phyloP scores from a whole-genome alignment of 2,888 invertebrate genomes.

The Trypoxylon attenuatum region DNA sequence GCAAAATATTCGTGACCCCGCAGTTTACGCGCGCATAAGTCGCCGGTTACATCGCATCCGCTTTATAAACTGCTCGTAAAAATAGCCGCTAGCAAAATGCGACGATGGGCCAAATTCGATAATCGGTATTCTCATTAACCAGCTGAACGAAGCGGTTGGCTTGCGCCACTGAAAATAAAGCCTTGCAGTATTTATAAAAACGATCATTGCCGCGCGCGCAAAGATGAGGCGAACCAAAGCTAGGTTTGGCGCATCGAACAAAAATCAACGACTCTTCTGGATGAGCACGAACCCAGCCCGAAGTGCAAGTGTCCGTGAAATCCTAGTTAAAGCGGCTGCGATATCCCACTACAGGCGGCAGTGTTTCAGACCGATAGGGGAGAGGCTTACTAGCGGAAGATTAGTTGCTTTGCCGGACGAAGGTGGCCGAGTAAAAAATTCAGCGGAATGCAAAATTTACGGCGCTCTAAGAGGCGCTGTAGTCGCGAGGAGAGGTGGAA shows the following conservation, averaged over 20 bases:
- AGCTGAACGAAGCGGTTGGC: conserved; percentile 18
- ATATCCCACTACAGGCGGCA: not conserved
- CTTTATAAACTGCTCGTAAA: conserved; percentile 3
- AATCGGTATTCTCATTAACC: conserved; percentile 22
- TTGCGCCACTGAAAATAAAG: conserved; percentile 8
- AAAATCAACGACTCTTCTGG: too few species aligned
- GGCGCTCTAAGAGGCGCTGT: too few species aligned
- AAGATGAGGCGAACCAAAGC: too few species aligned
- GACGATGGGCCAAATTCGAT: conserved; percentile 16
- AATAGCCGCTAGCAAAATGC: conserved; percentile 12
- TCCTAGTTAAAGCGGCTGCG: too few species aligned
- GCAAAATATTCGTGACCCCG: conserved; percentile 7
- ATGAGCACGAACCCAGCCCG: too few species aligned
- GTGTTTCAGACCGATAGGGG: not conserved
- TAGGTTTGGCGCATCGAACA: too few species aligned
- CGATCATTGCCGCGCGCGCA: too few species aligned
- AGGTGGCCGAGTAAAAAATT: not conserved
- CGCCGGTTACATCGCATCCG: conserved; percentile 1
- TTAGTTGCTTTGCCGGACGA: not conserved
- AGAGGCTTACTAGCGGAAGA: not conserved
- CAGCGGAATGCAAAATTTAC: not conserved
- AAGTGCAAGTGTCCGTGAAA: too few species aligned
- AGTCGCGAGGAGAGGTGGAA: not conserved
- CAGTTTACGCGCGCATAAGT: not conserved
- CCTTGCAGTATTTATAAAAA: conserved; percentile 4